Evolutionary conservation across 2,797 vertebrate species (phyloP), one percentile per base, ranked within the genome.

Genomic region (Centroberyx gerrardi): DNA sequence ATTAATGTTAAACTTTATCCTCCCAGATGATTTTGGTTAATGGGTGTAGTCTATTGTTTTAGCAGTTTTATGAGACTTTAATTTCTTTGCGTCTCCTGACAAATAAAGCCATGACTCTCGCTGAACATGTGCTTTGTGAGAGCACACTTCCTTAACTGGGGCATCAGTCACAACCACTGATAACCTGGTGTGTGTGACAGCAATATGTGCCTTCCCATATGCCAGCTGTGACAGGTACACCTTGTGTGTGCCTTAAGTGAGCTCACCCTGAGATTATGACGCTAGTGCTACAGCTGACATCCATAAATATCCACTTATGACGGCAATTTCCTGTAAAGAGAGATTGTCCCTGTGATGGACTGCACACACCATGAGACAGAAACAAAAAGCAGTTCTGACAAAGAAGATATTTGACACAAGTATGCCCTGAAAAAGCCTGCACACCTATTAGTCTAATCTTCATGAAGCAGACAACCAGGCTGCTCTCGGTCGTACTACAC

Each of bases 91-190:
- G 64, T 48, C 33, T 64, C 81, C 76, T 17, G 66, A 68, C 87
- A 89, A 92, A 93, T 84, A 92, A 87, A 79, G 62, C 44, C 29
- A 8, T 28, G 60, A 68, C 67, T 72, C 72, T 62, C 72, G 64
- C 27, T 59, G 84, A 92, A 93, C 94, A 92, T 95, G 89, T 94
- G 93, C 82, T 81, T 69, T 81, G 85, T 90, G 91, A 68, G 67
- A 77, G 74, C 75, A 72, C 70, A 76, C 86, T 67, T 88, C 68
- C 76, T 89, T 86, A 55, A 80, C 78, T 3, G 31, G 68, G 77
- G 79, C 85, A 31, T 81, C 54, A 54, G 27, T 15, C 44, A n/a
- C 58, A 28, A 8, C 66, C 63, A 9, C 87, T 90, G 90, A 94
- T 92, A 93, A 89, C 77, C 72, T 10, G 52, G 48, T 83, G 68